Evolutionary conservation across 2,113 vertebrate genomes (phyloP).

Genomic region (Leucopsar rothschildi): DNA sequence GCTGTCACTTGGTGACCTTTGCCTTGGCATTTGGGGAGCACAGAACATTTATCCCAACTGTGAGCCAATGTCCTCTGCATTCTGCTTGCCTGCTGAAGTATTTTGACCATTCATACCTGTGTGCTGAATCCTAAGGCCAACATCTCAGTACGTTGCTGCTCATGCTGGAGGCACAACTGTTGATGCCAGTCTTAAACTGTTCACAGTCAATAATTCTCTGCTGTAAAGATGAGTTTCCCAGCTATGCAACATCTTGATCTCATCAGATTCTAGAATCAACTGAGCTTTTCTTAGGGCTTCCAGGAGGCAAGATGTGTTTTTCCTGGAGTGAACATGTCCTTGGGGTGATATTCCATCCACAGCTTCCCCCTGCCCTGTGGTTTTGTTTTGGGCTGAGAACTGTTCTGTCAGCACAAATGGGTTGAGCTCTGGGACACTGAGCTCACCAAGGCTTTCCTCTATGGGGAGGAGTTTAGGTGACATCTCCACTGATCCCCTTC

Average conservation of each 20-base stretch:
- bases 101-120: not conserved
- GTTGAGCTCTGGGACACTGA: not conserved
- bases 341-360: not conserved
- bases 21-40: not conserved
- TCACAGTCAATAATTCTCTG: not conserved
- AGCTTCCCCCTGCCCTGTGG: not conserved
- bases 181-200: not conserved
- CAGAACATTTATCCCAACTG: not conserved
- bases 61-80: not conserved
- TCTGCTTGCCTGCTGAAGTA: not conserved
- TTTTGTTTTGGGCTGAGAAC: not conserved
- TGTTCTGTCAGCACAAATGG: not conserved
- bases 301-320: not conserved
- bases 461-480: not conserved
- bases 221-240: not conserved
- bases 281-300: not conserved
- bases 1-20: not conserved
- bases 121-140: not conserved
- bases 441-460: not conserved
- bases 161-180: not conserved
- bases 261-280: not conserved
- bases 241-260: not conserved
- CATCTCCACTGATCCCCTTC: not conserved
- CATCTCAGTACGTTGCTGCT: not conserved
- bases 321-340: not conserved